These are phyloP conservation scores for Amphipoea oculea DNA, from an alignment of 2,888 invertebrate species.

Conservation along the genomic window DNA sequence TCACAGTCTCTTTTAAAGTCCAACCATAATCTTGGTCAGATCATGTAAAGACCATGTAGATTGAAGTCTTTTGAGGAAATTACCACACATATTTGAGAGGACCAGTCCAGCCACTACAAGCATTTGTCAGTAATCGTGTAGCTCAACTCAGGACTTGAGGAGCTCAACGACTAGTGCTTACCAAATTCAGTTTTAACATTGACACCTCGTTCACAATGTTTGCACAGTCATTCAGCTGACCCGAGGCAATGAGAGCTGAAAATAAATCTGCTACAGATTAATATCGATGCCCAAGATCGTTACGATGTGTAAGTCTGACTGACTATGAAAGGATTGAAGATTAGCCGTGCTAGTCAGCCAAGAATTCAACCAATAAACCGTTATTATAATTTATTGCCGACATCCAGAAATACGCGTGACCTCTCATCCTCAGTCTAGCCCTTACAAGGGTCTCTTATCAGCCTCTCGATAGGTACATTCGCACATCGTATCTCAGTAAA, in stretches of 20 bases:
- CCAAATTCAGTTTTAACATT: not conserved
- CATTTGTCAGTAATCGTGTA: too few relatives aligned
- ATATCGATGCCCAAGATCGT: conserved; percentile 8
- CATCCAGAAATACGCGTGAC: conserved; percentile 29
- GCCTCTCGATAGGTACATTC: conserved; percentile 54
- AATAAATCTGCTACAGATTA: conserved; percentile 25
- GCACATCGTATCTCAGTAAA: conserved; percentile 62
- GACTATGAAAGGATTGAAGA: conserved; percentile 15
- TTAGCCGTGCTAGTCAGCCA: conserved; percentile 10
- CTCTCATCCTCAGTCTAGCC: conserved; percentile 34
- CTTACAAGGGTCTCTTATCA: conserved; percentile 51
- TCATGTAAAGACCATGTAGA: too few relatives aligned
- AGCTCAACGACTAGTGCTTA: too few relatives aligned
- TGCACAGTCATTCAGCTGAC: not conserved
- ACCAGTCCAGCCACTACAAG: too few relatives aligned
- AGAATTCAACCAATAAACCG: conserved; percentile 29
- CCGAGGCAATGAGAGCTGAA: not conserved
- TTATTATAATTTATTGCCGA: conserved; percentile 34
- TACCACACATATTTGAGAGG: too few relatives aligned
- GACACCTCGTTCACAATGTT: not conserved
- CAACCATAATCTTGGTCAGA: too few relatives aligned
- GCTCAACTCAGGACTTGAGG: too few relatives aligned
- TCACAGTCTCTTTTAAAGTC: too few relatives aligned
- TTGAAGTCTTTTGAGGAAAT: too few relatives aligned
- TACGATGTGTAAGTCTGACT: conserved; percentile 8